phyloP scores from a whole-genome alignment of 2,113 vertebrate species.

The Candoia aspera region DNA sequence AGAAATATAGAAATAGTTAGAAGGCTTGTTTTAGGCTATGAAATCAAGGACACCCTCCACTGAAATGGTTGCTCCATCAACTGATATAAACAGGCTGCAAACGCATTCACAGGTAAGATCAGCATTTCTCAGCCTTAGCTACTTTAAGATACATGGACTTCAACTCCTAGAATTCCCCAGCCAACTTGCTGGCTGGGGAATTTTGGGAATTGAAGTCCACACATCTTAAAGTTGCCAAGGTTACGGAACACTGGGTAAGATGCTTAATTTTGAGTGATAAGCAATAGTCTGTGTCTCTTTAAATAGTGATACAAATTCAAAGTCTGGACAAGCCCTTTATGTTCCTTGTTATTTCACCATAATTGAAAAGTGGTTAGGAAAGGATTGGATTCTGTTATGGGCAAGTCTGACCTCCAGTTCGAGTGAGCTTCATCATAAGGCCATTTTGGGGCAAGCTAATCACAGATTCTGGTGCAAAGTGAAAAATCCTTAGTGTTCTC shows the following conservation, averaged over 20 bases:
- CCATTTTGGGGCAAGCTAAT: background rate
- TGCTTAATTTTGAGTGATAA: background rate
- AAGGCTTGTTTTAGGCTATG: background rate
- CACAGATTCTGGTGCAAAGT: background rate
- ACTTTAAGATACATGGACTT: too few relatives aligned
- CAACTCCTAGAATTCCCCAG: too few relatives aligned
- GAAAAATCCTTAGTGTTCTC: background rate
- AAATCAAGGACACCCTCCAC: background rate
- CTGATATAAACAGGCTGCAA: background rate
- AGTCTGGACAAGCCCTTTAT: background rate
- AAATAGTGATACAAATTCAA: background rate
- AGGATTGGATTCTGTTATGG: background rate
- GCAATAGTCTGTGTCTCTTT: background rate
- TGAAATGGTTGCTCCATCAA: background rate
- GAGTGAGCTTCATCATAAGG: background rate
- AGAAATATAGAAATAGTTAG: background rate
- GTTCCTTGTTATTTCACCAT: background rate
- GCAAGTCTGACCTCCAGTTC: background rate
- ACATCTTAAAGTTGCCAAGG: too few relatives aligned
- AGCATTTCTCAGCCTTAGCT: too few relatives aligned
- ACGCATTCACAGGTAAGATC: background rate
- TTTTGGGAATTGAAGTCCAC: too few relatives aligned
- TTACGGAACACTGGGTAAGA: too few relatives aligned
- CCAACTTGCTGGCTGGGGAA: too few relatives aligned
- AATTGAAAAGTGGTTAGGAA: background rate